Conservation (phyloP, 1,140 invertebrate species). For the Ooceraea biroi region DNA sequence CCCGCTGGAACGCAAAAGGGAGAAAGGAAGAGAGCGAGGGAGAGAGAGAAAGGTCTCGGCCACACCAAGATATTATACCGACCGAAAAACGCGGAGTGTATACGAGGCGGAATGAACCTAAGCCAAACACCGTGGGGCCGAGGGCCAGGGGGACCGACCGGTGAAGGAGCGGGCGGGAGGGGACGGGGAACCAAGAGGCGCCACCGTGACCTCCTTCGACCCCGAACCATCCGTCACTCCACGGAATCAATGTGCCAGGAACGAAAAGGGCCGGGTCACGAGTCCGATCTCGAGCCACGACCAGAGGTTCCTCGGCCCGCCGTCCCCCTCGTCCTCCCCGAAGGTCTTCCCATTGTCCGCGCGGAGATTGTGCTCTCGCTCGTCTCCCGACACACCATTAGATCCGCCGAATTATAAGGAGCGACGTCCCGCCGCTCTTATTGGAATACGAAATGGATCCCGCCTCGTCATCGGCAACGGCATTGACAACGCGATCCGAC, state of each 20-base stretch:
- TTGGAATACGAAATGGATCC: conserved; percentile 62
- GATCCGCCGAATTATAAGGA: conserved; percentile 55
- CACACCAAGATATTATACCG: not conserved
- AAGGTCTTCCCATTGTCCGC: conserved; percentile 59
- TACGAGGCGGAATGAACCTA: conserved; percentile 61
- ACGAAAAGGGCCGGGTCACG: conserved; percentile 75
- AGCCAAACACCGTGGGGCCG: conserved; percentile 67
- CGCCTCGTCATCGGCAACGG: conserved; percentile 31
- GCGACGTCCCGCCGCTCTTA: conserved; percentile 56
- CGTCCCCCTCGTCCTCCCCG: not conserved
- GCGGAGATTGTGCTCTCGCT: conserved; percentile 46
- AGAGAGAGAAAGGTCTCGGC: no score
- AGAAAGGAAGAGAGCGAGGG: no score
- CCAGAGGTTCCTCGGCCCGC: conserved; percentile 46
- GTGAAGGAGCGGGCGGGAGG: not conserved
- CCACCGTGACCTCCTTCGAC: conserved; percentile 75
- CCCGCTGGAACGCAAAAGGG: conserved; percentile 41
- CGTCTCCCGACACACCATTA: conserved; percentile 68
- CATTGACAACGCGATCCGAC: conserved; percentile 29
- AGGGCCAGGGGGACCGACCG: not conserved
- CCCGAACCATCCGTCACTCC: conserved; percentile 76
- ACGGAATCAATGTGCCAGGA: conserved; percentile 77
- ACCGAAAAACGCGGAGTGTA: conserved; percentile 33
- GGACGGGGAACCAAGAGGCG: conserved; percentile 65
- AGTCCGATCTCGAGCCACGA: conserved; percentile 70